These are phyloP conservation scores for Heliconius melpomene DNA, from an alignment of 1,140 invertebrate genomes.

Conservation along the genomic window DNA sequence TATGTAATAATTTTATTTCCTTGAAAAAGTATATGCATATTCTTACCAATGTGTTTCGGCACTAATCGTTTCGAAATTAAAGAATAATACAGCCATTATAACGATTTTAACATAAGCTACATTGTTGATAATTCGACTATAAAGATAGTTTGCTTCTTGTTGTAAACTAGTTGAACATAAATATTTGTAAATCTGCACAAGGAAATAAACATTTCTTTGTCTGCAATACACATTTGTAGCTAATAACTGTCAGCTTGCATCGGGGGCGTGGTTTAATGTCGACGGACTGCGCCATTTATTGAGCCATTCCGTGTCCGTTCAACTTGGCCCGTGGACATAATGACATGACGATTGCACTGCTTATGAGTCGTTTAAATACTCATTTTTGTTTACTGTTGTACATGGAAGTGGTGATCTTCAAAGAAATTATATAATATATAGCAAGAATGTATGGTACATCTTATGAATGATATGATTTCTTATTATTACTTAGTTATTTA, in stretches of 20 bases:
- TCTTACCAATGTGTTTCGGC: too few relatives aligned
- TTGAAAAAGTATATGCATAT: too few relatives aligned
- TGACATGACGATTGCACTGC: slow-evolving; percentile 21
- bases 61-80: background rate
- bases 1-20: too few relatives aligned
- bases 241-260: slow-evolving; percentile 17
- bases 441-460: too few relatives aligned
- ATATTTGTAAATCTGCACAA: slow-evolving; percentile 1
- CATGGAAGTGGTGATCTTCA: background rate
- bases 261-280: slow-evolving; percentile 20
- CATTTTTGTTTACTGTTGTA: background rate
- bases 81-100: background rate
- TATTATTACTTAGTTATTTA: background rate
- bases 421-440: background rate
- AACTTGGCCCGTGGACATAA: slow-evolving; percentile 29
- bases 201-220: slow-evolving; percentile 9
- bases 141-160: background rate
- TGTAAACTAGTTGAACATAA: background rate
- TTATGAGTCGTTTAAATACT: slow-evolving; percentile 7
- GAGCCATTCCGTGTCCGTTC: slow-evolving; percentile 28
- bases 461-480: background rate
- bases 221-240: slow-evolving; percentile 12
- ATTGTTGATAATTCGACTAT: background rate
- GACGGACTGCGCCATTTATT: slow-evolving; percentile 27
- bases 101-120: background rate